Base-by-base conservation (phyloP, 2,113 vertebrate species). In the Podarcis cretensis region DNA sequence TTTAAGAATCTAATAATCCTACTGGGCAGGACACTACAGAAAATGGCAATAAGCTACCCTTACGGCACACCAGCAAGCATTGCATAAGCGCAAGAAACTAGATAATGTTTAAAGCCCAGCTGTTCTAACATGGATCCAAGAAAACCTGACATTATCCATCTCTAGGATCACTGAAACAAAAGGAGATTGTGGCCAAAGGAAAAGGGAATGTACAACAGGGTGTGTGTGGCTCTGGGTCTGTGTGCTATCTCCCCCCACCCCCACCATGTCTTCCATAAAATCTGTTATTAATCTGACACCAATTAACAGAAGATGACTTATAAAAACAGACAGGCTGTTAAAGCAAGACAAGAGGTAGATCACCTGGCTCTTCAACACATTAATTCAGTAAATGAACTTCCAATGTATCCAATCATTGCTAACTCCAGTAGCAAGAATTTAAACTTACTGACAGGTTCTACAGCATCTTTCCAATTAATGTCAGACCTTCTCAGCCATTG, bases 381-480 rank as follows among this genome's bases (percentile, higher is more conserved):
- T 94, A 95, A 92, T 95, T 95, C 92, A 93, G 74, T 92, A 96
- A 96, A 95, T 88, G 77, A 95, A 89, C 85, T 96, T 96, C 82
- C 6, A 54, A 92, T 91, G 92, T 92, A 95, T 91, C 88, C 90
- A 84, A 94, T 92, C 91, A 93, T 63, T 63, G 81, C 21, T 93
- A 94, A 86, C 32, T 92, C 48, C 74, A 86, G 84, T 75, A 90
- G 2, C 27, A 32, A 23, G 14, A 91, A 87, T 93, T 96, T 94
- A 92, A 95, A 90, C 89, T 88, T 91, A 92, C 79, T 94, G 91
- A 95, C 85, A 95, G 80, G 30, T 91, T 95, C 89, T 95, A 92
- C 69, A 87, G 66, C 32, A 93, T 89, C 93, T 85, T 96, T 94
- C 82, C 92, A 96, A 93, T 94, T 96, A 97, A 90, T 0, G 4